Conservation (phyloP, 1,140 invertebrate species). For the Papilio polytes region DNA sequence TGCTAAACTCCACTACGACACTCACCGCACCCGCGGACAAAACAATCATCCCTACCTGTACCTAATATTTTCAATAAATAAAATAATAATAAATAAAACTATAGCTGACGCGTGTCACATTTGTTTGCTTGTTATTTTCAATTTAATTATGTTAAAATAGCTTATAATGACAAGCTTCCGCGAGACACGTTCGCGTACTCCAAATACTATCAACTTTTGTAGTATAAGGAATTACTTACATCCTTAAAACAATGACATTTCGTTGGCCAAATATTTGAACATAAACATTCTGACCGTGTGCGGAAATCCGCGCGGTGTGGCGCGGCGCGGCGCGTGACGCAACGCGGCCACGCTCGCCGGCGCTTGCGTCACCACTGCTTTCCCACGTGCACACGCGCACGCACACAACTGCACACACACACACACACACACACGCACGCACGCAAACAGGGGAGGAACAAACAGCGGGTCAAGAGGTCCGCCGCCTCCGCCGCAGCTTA, state of each 20-base stretch:
- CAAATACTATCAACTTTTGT: neutral
- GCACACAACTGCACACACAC: conserved; percentile 43
- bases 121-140: too few species aligned
- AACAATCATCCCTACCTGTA: too few species aligned
- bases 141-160: too few species aligned
- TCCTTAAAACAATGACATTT: conserved; percentile 6
- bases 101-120: too few species aligned
- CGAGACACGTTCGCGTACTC: too few species aligned
- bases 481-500: neutral
- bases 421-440: conserved; percentile 49
- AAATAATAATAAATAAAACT: too few species aligned
- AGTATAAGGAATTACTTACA: neutral
- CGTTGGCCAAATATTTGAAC: neutral
- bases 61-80: too few species aligned
- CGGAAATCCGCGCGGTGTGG: conserved; percentile 34
- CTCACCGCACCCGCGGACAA: too few species aligned
- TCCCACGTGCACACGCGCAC: conserved; percentile 51
- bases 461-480: conserved; percentile 1
- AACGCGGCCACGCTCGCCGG: conserved; percentile 33
- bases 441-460: conserved; percentile 25
- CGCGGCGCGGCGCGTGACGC: conserved; percentile 41
- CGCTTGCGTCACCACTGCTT: conserved; percentile 51
- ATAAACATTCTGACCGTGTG: conserved; percentile 7
- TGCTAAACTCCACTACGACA: too few species aligned
- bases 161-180: too few species aligned